Base-by-base conservation (phyloP, 2,797 vertebrate species). In the Morus bassanus region DNA sequence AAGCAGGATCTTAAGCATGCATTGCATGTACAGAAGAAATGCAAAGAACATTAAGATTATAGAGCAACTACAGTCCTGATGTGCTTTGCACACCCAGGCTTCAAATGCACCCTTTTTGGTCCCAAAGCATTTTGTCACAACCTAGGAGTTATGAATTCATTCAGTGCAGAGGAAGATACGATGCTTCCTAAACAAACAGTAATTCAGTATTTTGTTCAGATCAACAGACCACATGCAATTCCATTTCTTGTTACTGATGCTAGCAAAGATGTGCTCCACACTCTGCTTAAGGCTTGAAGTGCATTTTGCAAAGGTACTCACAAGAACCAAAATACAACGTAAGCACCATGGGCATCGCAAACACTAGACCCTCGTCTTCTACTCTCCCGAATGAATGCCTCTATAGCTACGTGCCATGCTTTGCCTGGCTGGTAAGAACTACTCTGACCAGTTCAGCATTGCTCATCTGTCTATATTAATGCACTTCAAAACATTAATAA, bases 61-160 rank as follows among this genome's bases (percentile, higher is more conserved):
- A 56, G 17, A 39, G 16, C 27, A 76, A 33, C n/a, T 59, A 41
- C 27, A 60, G 57, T 7, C 33, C 31, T 2, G 3, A 35, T 6
- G 3, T 9, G 24, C 30, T 80, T 28, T 45, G 28, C 24, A 75
- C 13, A 18, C 11, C 8, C 45, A 50, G 22, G 7, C 35, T 39
- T 57, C 35, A 70, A 18, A 60, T 7, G 4, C 28, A 50, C 33
- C 25, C n/a, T 39, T 74, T 74, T 16, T 9, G 3, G 35, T 60
- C 21, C 41, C 19, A 13, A 69, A 27, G 22, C 9, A 48, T 64
- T 56, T 56, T 28, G 18, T n/a, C 41, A 79, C 25, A 39, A 27
- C 9, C 11, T 25, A 15, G 4, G 13, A 45, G 13, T 35, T 30
- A 35, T 0, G 1, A 15, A 41, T 64, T 48, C 11, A 11, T 17